These are phyloP conservation scores for Artibeus lituratus DNA, from an alignment of 2,797 vertebrate genomes.

Conservation along the genomic window DNA sequence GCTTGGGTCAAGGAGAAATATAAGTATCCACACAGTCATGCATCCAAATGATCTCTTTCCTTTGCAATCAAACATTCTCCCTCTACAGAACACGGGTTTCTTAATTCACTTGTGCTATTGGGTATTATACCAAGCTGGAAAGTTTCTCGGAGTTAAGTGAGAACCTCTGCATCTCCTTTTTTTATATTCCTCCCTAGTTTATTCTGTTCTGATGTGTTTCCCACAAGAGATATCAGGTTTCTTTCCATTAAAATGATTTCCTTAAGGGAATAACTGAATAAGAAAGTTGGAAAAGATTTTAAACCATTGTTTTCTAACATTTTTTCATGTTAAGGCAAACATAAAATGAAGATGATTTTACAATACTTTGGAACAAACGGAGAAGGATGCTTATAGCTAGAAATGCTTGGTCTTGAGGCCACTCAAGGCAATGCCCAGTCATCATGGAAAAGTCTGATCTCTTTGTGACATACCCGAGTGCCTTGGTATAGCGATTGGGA, in stretches of 20 bases:
- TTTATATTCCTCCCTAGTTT: background rate
- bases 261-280: background rate
- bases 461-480: background rate
- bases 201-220: background rate
- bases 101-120: background rate
- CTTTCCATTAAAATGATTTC: background rate
- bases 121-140: background rate
- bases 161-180: background rate
- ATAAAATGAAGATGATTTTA: conserved; percentile 4
- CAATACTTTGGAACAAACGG: background rate
- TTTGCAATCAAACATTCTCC: background rate
- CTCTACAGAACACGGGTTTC: background rate
- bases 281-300: background rate
- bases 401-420: background rate
- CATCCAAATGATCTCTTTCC: background rate
- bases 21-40: background rate
- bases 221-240: background rate
- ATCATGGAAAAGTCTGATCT: background rate
- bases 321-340: background rate
- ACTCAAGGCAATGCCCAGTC: background rate
- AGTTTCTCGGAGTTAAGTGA: background rate
- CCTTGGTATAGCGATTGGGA: background rate
- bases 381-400: background rate
- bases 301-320: background rate
- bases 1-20: background rate